phyloP scores from a whole-genome alignment of 2,888 invertebrate species.

The Drosophila nr. fundita region DNA sequence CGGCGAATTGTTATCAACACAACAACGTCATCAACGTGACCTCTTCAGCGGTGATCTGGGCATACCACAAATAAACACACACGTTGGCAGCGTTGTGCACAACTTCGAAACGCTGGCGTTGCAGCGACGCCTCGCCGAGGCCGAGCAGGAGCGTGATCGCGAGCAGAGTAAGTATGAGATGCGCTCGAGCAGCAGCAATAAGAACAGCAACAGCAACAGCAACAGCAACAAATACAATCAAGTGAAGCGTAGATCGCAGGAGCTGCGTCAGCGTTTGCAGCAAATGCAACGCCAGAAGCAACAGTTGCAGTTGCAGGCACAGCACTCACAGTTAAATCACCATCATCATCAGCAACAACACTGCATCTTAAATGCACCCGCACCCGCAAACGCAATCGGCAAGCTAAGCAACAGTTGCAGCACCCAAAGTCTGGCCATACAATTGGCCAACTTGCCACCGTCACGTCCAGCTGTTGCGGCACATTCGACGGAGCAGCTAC shows the following conservation, averaged over 20 bases:
- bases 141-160: conserved; percentile 65
- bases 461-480: conserved; percentile 25
- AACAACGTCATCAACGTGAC: conserved; percentile 84
- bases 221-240: conserved; percentile 83
- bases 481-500: conserved; percentile 56
- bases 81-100: conserved; percentile 84
- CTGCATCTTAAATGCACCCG: conserved; percentile 39
- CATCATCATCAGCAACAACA: conserved; percentile 41
- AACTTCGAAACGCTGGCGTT: conserved; percentile 84
- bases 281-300: conserved; percentile 76
- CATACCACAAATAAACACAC: conserved; percentile 84
- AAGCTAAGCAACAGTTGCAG: conserved; percentile 63
- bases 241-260: conserved; percentile 83
- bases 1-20: conserved; percentile 79
- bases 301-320: conserved; percentile 53
- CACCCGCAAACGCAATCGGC: conserved; percentile 24
- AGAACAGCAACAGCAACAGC: conserved; percentile 80
- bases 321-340: conserved; percentile 39
- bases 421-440: conserved; percentile 65
- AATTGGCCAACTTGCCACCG: conserved; percentile 42
- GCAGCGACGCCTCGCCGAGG: conserved; percentile 73
- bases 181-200: conserved; percentile 47
- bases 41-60: conserved; percentile 84
- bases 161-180: conserved; percentile 70
- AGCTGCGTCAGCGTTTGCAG: conserved; percentile 81